phyloP scores from a whole-genome alignment of 2,113 vertebrate species.

The Agapornis roseicollis region DNA sequence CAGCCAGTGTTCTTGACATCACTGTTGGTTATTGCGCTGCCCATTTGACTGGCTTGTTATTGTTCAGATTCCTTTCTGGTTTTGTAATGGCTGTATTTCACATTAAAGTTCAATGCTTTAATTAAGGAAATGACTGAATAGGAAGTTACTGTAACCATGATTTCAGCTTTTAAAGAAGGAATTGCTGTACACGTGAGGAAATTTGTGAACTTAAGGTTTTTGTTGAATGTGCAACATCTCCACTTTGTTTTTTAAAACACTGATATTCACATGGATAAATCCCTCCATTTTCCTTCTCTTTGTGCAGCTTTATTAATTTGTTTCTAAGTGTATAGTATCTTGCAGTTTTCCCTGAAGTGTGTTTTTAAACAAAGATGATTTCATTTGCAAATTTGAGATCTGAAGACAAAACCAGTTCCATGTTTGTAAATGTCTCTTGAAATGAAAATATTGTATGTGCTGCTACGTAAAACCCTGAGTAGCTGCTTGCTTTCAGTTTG shows the following conservation, averaged over 20 bases:
- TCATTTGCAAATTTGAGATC: background rate
- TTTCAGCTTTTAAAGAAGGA: slow-evolving; percentile 68
- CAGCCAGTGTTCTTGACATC: slow-evolving; percentile 33
- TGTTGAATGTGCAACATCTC: background rate
- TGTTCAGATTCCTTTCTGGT: slow-evolving; percentile 65
- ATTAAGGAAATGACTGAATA: slow-evolving; percentile 74
- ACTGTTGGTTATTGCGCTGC: background rate
- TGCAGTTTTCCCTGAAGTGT: background rate
- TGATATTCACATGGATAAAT: background rate
- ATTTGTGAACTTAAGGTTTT: slow-evolving; percentile 15
- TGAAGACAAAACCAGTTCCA: background rate
- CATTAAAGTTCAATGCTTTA: slow-evolving; percentile 67
- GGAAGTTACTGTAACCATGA: slow-evolving; percentile 67
- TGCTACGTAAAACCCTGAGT: background rate
- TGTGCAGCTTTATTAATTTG: background rate
- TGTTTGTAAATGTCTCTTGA: background rate
- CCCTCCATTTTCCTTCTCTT: background rate
- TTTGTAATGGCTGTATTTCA: slow-evolving; percentile 63
- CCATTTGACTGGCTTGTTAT: slow-evolving; percentile 42
- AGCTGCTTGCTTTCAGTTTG: slow-evolving; percentile 43
- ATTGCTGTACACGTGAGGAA: slow-evolving; percentile 24
- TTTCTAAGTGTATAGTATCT: background rate
- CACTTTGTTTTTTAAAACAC: background rate
- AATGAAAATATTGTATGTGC: background rate
- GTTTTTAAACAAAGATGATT: background rate